Evolutionary conservation across 2,113 vertebrate species (phyloP).

Genomic region (Sardina pilchardus): DNA sequence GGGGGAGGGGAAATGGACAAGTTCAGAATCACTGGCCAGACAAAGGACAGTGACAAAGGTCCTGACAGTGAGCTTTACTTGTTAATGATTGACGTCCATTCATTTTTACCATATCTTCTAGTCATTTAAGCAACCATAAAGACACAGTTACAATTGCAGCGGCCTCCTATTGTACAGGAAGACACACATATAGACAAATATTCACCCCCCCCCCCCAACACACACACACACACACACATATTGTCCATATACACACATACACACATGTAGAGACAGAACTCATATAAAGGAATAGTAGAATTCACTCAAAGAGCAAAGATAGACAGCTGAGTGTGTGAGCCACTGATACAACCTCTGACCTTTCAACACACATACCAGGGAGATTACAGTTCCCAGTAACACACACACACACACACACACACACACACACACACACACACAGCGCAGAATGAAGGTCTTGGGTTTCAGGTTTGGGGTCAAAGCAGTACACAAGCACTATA

Average conservation of each 20-base stretch:
- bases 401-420: slow-evolving; percentile 23
- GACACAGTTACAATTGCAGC: not conserved
- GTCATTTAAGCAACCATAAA: not conserved
- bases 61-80: not conserved
- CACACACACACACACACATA: not conserved
- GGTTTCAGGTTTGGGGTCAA: slow-evolving; percentile 33
- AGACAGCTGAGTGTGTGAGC: slow-evolving; percentile 43
- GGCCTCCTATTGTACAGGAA: not conserved
- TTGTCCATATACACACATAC: slow-evolving; percentile 37
- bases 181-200: slow-evolving; percentile 37
- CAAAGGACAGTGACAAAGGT: not conserved
- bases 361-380: slow-evolving; percentile 68
- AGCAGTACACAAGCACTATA: not conserved
- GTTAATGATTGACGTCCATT: not conserved
- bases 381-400: slow-evolving; percentile 39
- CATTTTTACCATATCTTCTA: not conserved
- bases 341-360: slow-evolving; percentile 71
- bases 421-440: slow-evolving; percentile 29
- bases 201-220: slow-evolving; percentile 39
- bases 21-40: not conserved
- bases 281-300: not conserved
- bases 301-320: slow-evolving; percentile 41
- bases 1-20: not conserved
- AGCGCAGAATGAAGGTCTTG: slow-evolving; percentile 42
- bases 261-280: slow-evolving; percentile 35